phyloP scores from a whole-genome alignment of 2,888 invertebrate species.

The Anagyrus pseudococci region DNA sequence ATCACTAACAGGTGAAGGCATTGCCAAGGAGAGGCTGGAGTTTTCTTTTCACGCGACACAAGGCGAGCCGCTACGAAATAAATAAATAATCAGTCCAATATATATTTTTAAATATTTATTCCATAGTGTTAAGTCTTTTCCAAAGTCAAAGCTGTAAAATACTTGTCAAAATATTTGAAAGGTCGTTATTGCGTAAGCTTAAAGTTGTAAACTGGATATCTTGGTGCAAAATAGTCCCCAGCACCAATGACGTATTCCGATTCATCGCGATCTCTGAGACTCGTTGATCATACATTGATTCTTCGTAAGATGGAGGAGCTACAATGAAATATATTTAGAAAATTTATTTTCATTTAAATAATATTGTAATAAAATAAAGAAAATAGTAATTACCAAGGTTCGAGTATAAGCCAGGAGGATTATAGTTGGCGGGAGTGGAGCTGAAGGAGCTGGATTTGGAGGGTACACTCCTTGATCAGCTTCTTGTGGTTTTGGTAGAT shows the following conservation, averaged over 20 bases:
- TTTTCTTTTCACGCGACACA: too few species aligned
- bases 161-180: conserved; percentile 12
- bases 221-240: conserved; percentile 53
- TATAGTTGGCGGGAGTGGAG: conserved; percentile 55
- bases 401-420: conserved; percentile 60
- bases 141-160: too few species aligned
- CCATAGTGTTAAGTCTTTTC: too few species aligned
- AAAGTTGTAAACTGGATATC: conserved; percentile 58
- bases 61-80: too few species aligned
- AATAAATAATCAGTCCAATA: too few species aligned
- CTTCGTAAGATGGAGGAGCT: conserved; percentile 74
- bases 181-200: conserved; percentile 22
- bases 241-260: conserved; percentile 63
- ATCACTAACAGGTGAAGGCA: too few species aligned
- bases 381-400: conserved; percentile 63
- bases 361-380: conserved; percentile 2
- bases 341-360: conserved; percentile 19
- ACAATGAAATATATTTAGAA: conserved; percentile 45
- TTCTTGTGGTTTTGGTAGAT: conserved; percentile 47
- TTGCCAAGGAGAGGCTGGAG: too few species aligned
- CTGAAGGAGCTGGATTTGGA: conserved; percentile 57
- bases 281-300: conserved; percentile 66
- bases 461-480: conserved; percentile 61
- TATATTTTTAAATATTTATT: too few species aligned
- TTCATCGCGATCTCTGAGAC: conserved; percentile 71